Conservation (phyloP, 1,140 invertebrate genomes). For the Microplitis demolitor region DNA sequence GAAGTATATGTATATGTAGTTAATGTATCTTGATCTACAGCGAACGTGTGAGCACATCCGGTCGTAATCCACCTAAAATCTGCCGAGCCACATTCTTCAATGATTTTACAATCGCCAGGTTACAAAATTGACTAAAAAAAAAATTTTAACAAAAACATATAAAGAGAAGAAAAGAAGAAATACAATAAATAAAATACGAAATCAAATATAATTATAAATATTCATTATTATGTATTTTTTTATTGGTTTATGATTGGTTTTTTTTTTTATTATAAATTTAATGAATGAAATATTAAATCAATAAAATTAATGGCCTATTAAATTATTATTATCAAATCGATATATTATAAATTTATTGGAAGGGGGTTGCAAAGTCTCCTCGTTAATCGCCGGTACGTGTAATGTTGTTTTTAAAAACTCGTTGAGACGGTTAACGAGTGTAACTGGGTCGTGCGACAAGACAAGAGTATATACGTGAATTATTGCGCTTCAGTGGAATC, state of each 20-base stretch:
- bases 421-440: constrained; percentile 4
- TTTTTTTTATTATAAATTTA: too few species aligned
- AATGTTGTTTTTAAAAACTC: neutral
- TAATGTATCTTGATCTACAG: neutral
- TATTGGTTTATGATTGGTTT: too few species aligned
- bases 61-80: neutral
- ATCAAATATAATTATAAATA: too few species aligned
- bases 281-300: too few species aligned
- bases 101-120: neutral
- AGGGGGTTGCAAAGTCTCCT: too few species aligned
- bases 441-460: constrained; percentile 11
- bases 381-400: too few species aligned
- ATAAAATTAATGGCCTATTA: too few species aligned
- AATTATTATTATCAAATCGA: too few species aligned
- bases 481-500: constrained; percentile 10
- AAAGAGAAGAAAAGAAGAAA: too few species aligned
- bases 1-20: neutral
- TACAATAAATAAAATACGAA: too few species aligned
- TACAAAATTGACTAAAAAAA: neutral
- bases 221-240: too few species aligned
- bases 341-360: too few species aligned
- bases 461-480: constrained; percentile 12
- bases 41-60: neutral
- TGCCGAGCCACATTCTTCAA: neutral
- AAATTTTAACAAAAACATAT: neutral